Conservation (phyloP, 2,113 vertebrate species). For the Tachysurus vachellii region DNA sequence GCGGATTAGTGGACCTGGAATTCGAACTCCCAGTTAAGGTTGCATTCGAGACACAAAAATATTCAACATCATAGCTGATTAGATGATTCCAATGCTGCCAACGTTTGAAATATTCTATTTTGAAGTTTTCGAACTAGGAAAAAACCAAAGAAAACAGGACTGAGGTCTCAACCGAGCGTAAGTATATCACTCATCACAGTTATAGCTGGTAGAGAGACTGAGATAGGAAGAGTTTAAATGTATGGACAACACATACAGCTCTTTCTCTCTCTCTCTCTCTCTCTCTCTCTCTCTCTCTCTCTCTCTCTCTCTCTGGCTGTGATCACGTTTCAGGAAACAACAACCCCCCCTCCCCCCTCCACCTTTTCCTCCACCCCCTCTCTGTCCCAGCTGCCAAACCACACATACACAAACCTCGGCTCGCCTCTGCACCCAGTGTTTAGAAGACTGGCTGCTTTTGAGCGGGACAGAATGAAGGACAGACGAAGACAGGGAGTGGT, state of each 20-base stretch:
- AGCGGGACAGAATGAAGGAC: conserved; percentile 35
- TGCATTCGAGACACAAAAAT: not conserved
- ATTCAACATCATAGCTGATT: no score
- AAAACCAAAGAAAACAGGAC: not conserved
- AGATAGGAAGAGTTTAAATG: not conserved
- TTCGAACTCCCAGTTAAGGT: not conserved
- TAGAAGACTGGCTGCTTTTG: conserved; percentile 41
- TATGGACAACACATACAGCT: not conserved
- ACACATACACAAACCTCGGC: conserved; percentile 46
- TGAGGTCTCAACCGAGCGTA: no score
- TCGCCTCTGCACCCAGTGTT: conserved; percentile 46
- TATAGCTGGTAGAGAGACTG: no score
- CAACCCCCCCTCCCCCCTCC: conserved; percentile 40
- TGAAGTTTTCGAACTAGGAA: not conserved
- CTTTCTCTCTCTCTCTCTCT: conserved; percentile 20
- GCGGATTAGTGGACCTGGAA: no score
- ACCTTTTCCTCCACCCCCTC: conserved; percentile 43
- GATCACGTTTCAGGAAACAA: conserved; percentile 58
- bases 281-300: not conserved
- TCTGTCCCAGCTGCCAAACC: conserved; percentile 55
- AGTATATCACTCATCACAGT: no score
- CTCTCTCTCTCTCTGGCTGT: conserved; percentile 34
- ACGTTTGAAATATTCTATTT: not conserved
- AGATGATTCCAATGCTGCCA: not conserved
- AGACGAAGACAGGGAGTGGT: conserved; percentile 34